phyloP scores from a whole-genome alignment of 1,140 invertebrate species.

The Drosophila ambigua region DNA sequence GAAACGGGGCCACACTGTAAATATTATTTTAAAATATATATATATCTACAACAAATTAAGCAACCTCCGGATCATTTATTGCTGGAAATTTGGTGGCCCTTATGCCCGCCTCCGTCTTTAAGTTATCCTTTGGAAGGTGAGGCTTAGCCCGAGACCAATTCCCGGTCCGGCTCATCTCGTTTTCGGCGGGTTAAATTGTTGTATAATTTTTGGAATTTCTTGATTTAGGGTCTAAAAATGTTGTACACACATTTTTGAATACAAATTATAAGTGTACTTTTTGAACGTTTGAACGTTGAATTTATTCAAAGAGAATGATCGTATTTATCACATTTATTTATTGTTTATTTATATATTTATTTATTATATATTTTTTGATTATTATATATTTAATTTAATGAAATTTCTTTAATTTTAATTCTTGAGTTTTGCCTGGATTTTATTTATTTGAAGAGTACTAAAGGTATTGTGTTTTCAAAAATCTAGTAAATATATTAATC shows the following conservation, averaged over 20 bases:
- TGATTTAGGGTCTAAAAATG: neutral
- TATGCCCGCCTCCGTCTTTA: slow-evolving; percentile 42
- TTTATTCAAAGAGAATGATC: no score
- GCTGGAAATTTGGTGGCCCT: slow-evolving; percentile 30
- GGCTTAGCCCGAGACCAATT: slow-evolving; percentile 48
- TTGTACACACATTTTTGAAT: neutral
- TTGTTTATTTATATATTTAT: no score
- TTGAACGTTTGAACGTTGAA: no score
- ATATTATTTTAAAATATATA: neutral
- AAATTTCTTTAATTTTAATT: no score
- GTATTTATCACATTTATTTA: no score
- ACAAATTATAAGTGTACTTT: slow-evolving; percentile 1
- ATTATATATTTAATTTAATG: no score
- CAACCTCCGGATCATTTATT: slow-evolving; percentile 43
- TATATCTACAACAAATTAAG: neutral
- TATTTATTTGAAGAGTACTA: no score
- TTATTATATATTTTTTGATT: no score
- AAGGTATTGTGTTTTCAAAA: no score
- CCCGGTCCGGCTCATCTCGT: slow-evolving; percentile 18
- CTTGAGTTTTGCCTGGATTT: no score
- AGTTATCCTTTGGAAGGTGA: slow-evolving; percentile 46
- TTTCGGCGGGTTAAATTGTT: neutral
- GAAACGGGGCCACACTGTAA: slow-evolving; percentile 28
- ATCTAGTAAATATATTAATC: no score
- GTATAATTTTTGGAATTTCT: neutral